These are phyloP conservation scores for Megaleporinus macrocephalus DNA, from an alignment of 2,113 vertebrate species.

Conservation along the genomic window DNA sequence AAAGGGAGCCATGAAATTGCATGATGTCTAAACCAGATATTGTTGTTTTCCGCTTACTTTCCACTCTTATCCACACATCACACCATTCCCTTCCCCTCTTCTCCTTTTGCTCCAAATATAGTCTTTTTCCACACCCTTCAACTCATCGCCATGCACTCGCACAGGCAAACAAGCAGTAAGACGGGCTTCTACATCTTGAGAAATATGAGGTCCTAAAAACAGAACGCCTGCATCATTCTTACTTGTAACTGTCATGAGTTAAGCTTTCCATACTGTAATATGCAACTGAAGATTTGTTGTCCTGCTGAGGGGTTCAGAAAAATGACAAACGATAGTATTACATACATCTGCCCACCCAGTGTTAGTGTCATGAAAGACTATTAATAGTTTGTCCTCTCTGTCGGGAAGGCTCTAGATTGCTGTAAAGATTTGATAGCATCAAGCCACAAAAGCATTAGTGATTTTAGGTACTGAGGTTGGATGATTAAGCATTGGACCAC, in stretches of 20 bases:
- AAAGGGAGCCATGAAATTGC: slow-evolving; percentile 38
- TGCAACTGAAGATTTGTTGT: not conserved
- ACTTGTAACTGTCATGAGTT: not conserved
- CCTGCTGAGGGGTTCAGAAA: not conserved
- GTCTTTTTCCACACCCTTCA: not conserved
- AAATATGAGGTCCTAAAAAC: not conserved
- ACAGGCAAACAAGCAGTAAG: not conserved
- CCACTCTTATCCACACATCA: not conserved
- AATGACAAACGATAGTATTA: not conserved
- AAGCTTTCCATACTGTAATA: slow-evolving; percentile 19
- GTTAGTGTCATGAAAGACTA: too few species aligned
- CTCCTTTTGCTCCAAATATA: not conserved
- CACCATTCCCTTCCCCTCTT: not conserved
- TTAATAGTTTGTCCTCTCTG: too few species aligned
- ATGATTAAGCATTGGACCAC: too few species aligned
- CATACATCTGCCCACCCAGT: too few species aligned
- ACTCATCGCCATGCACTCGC: not conserved
- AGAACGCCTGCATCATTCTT: not conserved
- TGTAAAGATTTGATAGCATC: too few species aligned
- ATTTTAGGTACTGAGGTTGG: too few species aligned
- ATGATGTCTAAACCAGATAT: slow-evolving; percentile 61
- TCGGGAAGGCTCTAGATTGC: too few species aligned
- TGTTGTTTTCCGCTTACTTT: slow-evolving; percentile 6
- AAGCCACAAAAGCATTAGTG: too few species aligned
- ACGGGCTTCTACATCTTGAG: not conserved